Percentiles rank a stretch among this genome's conserved stretches.
These are phyloP conservation scores for Agrilus cyanescens DNA, from an alignment of 2,888 invertebrate genomes.

Conservation along the genomic window DNA sequence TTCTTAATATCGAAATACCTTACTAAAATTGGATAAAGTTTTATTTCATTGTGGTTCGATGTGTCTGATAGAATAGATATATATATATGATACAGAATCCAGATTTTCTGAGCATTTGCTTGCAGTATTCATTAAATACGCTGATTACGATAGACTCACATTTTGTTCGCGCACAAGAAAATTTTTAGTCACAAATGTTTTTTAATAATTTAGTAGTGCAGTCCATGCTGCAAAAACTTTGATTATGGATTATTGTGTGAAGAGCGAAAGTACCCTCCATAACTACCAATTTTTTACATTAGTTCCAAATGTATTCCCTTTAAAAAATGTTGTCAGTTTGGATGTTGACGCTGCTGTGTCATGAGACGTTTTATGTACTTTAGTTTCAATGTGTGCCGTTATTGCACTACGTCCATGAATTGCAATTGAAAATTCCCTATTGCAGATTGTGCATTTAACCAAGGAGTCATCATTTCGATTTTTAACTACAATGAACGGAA, in stretches of 20 bases:
- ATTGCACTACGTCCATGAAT: no score
- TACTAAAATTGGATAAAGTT: constrained; percentile 13
- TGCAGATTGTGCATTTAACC: no score
- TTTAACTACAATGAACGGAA: no score
- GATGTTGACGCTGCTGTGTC: no score
- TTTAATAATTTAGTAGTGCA: constrained; percentile 10
- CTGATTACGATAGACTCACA: constrained; percentile 7
- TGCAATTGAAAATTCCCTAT: no score
- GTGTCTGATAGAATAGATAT: constrained; percentile 10
- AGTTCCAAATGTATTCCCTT: no score
- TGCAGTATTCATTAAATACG: constrained; percentile 5
- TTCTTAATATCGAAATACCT: constrained; percentile 9
- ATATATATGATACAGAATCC: constrained; percentile 4
- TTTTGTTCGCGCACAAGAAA: constrained; percentile 10
- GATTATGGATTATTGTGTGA: constrained; percentile 8
- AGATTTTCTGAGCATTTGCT: constrained; percentile 4
- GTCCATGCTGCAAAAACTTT: constrained; percentile 10
- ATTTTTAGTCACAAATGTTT: constrained; percentile 7
- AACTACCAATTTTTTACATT: constrained; percentile 6
- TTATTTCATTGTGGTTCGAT: constrained; percentile 15
- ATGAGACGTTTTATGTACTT: no score
- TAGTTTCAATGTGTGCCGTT: no score
- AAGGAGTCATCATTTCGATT: no score
- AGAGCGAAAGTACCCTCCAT: constrained; percentile 5
- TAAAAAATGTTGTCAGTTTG: no score